Base-by-base conservation (phyloP, 2,888 invertebrate genomes). In the Aphrophora alni region DNA sequence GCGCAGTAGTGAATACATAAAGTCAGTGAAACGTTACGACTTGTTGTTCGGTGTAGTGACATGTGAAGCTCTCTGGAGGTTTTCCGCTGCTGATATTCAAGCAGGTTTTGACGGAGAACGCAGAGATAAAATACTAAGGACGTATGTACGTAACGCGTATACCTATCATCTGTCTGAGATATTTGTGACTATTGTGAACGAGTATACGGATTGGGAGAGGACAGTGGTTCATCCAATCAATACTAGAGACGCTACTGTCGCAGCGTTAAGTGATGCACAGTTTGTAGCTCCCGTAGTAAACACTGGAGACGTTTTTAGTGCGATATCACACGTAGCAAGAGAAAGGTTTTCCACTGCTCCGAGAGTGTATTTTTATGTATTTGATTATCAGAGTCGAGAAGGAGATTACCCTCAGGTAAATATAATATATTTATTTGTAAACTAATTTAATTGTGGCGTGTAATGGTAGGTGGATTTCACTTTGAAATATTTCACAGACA, bases 81-180 rank as follows among this genome's bases (percentile, higher is more conserved):
- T 98, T 88, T 94, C 95, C 24, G 94, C 95, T 68, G 92, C 92
- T 82, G 96, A 96, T 87, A 93, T 95, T 86, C 93, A 93, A 86
- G 84, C 95, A 70, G 92, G 96, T 38, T 95, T 96, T 87, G 96
- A 96, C 87, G 95, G 95, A 83, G 95, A 96, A 85, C 92, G 95
- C 83, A 90, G 96, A 82, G 96, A 96, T 89, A 92, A 95, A 87
- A 95, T 97, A 83, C 90, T 95, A 26, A 91, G 97, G 87, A 96
- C 97, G 51, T 95, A 97, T 88, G 97, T 98, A 79, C 92, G 97
- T 83, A 98, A 98, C 89, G 94, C 97, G 51, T 98, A 96, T 89
- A 88, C 88, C 82, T 91, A 88, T 85, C 91, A 92, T 85, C 87
- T 90, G 82, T 89, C 89, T 82, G 91, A 91, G 86, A 90, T 92